Evolutionary conservation across 2,797 vertebrate genomes (phyloP).

Genomic region (Xenopus petersii): DNA sequence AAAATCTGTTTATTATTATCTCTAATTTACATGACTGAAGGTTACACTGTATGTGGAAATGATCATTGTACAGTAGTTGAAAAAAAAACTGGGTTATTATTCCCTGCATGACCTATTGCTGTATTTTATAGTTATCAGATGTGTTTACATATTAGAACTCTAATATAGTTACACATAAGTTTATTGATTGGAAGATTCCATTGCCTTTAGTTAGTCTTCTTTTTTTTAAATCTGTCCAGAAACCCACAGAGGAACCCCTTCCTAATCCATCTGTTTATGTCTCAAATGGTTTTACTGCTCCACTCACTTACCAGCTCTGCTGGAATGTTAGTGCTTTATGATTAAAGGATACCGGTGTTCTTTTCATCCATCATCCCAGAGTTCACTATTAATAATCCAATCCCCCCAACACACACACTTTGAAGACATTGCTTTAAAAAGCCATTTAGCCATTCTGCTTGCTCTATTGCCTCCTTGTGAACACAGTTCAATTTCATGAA

Average conservation of each 20-base stretch:
- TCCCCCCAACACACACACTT: neutral
- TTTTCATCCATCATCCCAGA: slow-evolving; percentile 63
- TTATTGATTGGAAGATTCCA: slow-evolving; percentile 62
- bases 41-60: no score
- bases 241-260: slow-evolving; percentile 61
- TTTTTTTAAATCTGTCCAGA: slow-evolving; percentile 64
- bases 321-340: slow-evolving; percentile 63
- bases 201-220: slow-evolving; percentile 63
- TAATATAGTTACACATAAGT: slow-evolving; percentile 61
- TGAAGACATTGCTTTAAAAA: slow-evolving; percentile 48
- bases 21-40: no score
- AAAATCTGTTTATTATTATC: no score
- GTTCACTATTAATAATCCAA: slow-evolving; percentile 62
- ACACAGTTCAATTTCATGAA: slow-evolving; percentile 49
- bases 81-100: no score
- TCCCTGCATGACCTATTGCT: slow-evolving; percentile 52
- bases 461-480: slow-evolving; percentile 42
- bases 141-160: slow-evolving; percentile 60
- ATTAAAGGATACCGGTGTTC: slow-evolving; percentile 64
- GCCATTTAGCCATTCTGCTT: slow-evolving; percentile 49
- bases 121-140: slow-evolving; percentile 53
- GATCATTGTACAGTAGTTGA: no score
- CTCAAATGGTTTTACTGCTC: slow-evolving; percentile 63
- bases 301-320: slow-evolving; percentile 57
- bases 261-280: slow-evolving; percentile 66